Percentiles rank a stretch among this genome's conserved stretches.
These are phyloP conservation scores for Sisor rabdophorus DNA, from an alignment of 2,113 vertebrate genomes.

Conservation along the genomic window DNA sequence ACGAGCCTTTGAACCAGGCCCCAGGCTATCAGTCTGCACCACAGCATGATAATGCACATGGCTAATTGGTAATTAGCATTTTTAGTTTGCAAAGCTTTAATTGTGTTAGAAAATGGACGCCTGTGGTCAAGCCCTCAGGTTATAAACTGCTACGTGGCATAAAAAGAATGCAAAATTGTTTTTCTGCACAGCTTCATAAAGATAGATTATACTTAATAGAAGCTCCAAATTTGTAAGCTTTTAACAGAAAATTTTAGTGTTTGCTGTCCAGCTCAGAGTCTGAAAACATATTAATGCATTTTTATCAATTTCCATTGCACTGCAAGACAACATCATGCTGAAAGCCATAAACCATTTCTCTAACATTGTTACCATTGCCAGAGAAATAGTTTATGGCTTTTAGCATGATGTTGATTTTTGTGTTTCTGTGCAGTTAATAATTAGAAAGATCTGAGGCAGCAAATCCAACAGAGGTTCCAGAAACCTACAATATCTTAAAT, in stretches of 20 bases:
- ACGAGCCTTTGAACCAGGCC: too few species aligned
- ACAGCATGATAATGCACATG: background rate
- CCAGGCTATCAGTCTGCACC: too few species aligned
- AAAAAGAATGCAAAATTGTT: background rate
- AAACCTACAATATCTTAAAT: too few species aligned
- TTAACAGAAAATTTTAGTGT: background rate
- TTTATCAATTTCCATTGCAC: background rate
- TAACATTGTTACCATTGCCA: background rate
- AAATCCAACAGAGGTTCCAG: too few species aligned
- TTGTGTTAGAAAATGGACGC: background rate
- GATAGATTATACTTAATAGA: background rate
- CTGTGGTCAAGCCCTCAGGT: too few species aligned
- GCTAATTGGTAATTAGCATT: background rate
- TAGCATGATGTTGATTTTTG: background rate
- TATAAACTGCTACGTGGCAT: too few species aligned
- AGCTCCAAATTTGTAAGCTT: background rate
- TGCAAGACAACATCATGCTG: background rate
- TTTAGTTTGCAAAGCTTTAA: background rate
- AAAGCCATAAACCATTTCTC: background rate
- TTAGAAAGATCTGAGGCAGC: too few species aligned
- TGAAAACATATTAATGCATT: background rate
- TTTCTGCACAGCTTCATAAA: background rate
- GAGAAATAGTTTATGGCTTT: background rate
- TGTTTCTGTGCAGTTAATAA: background rate
- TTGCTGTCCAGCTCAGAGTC: background rate